Conservation (phyloP, 2,797 vertebrate genomes). For the Pteropus rufus region DNA sequence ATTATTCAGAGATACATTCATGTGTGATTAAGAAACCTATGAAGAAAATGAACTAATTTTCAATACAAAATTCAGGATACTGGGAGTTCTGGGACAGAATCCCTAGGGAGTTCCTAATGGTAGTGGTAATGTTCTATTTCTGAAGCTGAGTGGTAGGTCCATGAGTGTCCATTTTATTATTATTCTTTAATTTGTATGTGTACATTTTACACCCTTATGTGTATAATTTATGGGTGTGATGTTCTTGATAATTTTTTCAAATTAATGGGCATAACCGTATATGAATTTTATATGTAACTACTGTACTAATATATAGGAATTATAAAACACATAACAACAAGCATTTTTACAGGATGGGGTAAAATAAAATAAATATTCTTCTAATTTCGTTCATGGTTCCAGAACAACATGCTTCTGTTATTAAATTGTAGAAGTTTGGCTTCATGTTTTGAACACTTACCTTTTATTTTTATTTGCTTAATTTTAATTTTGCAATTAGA, state of each 20-base stretch:
- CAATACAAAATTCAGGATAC: background rate
- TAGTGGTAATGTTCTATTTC: background rate
- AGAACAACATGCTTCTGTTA: background rate
- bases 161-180: background rate
- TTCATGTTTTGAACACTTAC: background rate
- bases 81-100: background rate
- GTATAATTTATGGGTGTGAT: background rate
- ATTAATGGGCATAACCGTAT: background rate
- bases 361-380: conserved; percentile 24
- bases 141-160: background rate
- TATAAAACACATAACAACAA: conserved; percentile 19
- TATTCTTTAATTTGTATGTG: conserved; percentile 8
- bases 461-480: background rate
- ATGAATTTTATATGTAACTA: background rate
- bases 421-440: conserved; percentile 6
- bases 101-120: background rate
- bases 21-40: background rate
- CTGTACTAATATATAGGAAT: background rate
- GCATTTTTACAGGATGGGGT: background rate
- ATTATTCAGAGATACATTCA: background rate
- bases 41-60: background rate
- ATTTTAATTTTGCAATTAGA: too few relatives aligned
- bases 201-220: background rate
- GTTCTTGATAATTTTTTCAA: background rate
- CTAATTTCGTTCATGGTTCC: background rate